Base-by-base conservation (phyloP, 2,888 invertebrate species). In the Graphium colonna region DNA sequence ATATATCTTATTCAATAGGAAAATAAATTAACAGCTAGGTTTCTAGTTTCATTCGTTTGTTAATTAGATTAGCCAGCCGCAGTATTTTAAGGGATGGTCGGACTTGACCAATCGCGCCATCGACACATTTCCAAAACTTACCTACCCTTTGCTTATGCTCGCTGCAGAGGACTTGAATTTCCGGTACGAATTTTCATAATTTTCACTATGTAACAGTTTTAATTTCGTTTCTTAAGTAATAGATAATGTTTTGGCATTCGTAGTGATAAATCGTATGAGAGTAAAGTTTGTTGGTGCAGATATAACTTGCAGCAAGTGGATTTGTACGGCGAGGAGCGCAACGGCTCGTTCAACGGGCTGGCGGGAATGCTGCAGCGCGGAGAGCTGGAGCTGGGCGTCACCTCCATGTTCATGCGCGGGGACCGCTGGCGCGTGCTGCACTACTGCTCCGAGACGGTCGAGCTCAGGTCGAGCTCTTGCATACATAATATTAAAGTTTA, bases 291-390 rank as follows among this genome's bases (percentile, higher is more conserved):
- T n/a, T n/a, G n/a, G n/a, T 51, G 3, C 59, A 84, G 85, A 38
- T 73, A 72, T 60, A 70, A 80, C 60, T 31, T 84, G 65, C 67
- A 63, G 43, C 86, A 86, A 60, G 66, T 79, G 60, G 79, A 79
- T 48, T 17, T 75, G 36, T 92, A 91, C 71, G 92, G 92, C 9
- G 91, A 87, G 83, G 79, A 75, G 52, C 76, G 67, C 41, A 92
- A 92, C 72, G 92, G 91, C 8, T 81, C 91, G 8, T 93, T 92
- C 68, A 82, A 91, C 65, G 91, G 91, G 12, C 79, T 92, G 52
- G 80, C 90, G 60, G 92, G 92, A 26, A 68, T 80, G 58, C 82
- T 93, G 69, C 91, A 92, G 75, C 86, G 91, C 10, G 77, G 75
- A 17, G 82, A 89, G 64, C 67, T 90, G 33, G 92, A 92, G 66